phyloP scores from a whole-genome alignment of 2,797 vertebrate species.

The Peromyscus aztecus region DNA sequence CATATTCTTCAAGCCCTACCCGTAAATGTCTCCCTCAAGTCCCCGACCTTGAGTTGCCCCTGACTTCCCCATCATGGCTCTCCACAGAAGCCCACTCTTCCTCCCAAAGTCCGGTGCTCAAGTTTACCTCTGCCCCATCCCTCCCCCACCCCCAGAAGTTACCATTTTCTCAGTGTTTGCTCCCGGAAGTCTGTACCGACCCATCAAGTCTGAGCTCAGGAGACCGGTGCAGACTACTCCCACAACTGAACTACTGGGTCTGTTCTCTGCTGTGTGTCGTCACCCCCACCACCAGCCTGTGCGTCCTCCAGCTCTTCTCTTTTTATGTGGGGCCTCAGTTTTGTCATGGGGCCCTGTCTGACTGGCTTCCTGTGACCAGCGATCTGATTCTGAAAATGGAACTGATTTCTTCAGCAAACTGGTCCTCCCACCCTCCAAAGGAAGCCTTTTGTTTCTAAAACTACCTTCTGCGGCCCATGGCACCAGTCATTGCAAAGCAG shows the following conservation, averaged over 20 bases:
- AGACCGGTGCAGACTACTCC: background rate
- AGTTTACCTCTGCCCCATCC: background rate
- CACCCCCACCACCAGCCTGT: background rate
- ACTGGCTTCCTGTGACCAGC: background rate
- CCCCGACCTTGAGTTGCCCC: background rate
- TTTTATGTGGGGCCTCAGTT: background rate
- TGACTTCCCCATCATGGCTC: background rate
- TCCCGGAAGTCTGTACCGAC: background rate
- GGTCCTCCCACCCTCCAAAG: background rate
- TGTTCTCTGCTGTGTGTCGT: background rate
- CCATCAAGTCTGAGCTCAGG: background rate
- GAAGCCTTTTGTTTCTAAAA: background rate
- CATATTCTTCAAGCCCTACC: background rate
- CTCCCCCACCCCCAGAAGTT: background rate
- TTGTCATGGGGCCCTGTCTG: background rate
- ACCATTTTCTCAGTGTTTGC: background rate
- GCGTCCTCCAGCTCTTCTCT: background rate
- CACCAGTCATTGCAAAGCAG: background rate
- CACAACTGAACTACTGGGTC: background rate
- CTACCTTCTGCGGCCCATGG: background rate
- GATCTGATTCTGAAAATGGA: background rate
- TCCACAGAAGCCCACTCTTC: background rate
- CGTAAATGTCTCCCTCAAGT: background rate
- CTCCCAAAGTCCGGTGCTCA: background rate
- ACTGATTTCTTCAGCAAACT: slow-evolving; percentile 5